Evolutionary conservation across 2,888 invertebrate species (phyloP).

Genomic region (Pinctada fucata): DNA sequence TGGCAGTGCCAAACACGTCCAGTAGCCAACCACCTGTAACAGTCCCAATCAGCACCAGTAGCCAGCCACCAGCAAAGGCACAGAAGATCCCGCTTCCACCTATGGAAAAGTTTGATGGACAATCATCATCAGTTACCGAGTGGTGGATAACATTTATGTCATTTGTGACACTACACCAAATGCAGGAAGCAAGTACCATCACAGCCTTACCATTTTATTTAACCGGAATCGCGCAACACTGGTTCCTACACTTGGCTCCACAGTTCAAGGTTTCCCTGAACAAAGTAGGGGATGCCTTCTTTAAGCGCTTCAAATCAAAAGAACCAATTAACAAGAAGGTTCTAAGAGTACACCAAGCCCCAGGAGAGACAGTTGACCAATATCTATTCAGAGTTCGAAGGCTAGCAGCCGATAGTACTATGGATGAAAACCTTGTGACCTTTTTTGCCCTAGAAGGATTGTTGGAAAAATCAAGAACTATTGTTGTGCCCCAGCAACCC

Average conservation of each 20-base stretch:
- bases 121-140: too few relatives aligned
- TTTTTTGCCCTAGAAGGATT: conserved; percentile 9
- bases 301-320: conserved; percentile 1
- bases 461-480: neutral
- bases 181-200: neutral
- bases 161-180: too few relatives aligned
- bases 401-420: conserved; percentile 11
- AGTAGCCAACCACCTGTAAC: too few relatives aligned
- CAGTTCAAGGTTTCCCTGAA: neutral
- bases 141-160: too few relatives aligned
- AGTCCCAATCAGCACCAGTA: too few relatives aligned
- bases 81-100: too few relatives aligned
- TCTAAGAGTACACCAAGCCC: neutral
- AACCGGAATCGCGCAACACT: neutral
- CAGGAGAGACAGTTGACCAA: conserved; percentile 9
- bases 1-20: too few relatives aligned
- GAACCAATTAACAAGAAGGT: neutral
- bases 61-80: too few relatives aligned
- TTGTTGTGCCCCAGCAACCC: conserved; percentile 10
- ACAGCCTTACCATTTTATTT: conserved; percentile 2
- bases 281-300: conserved; percentile 11
- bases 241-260: conserved; percentile 1
- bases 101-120: too few relatives aligned
- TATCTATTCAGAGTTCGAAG: conserved; percentile 6
- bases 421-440: conserved; percentile 1